Evolutionary conservation across 2,888 invertebrate species (phyloP).

Genomic region (Unio pictorum): DNA sequence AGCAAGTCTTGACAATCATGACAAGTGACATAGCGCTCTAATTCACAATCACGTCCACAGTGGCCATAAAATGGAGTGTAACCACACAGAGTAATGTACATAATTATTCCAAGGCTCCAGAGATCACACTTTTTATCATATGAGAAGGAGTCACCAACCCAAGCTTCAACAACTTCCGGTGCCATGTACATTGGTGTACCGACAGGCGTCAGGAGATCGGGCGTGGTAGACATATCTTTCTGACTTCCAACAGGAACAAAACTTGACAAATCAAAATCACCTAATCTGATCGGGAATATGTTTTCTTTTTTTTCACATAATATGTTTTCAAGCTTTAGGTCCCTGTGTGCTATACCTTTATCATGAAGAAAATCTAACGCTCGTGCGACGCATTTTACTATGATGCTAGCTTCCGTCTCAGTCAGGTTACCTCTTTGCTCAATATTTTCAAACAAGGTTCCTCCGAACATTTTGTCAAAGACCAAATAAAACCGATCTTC

Average conservation of each 20-base stretch:
- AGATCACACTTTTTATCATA: slow-evolving; percentile 93
- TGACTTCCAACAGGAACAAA: slow-evolving; percentile 78
- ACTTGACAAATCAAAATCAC: slow-evolving; percentile 98
- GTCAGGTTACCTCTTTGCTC: slow-evolving; percentile 94
- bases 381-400: slow-evolving; percentile 93
- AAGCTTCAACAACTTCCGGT: slow-evolving; percentile 87
- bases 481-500: slow-evolving; percentile 90
- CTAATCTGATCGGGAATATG: slow-evolving; percentile 92
- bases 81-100: slow-evolving; percentile 94
- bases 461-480: slow-evolving; percentile 96
- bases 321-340: slow-evolving; percentile 98
- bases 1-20: slow-evolving; percentile 85
- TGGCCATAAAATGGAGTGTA: slow-evolving; percentile 98
- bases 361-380: slow-evolving; percentile 87
- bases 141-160: slow-evolving; percentile 91
- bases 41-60: slow-evolving; percentile 94
- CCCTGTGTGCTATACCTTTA: slow-evolving; percentile 82
- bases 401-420: slow-evolving; percentile 95
- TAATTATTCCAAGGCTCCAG: slow-evolving; percentile 94
- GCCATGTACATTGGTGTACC: slow-evolving; percentile 77
- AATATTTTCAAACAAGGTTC: slow-evolving; percentile 90
- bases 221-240: slow-evolving; percentile 68
- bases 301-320: slow-evolving; percentile 89
- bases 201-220: slow-evolving; percentile 71
- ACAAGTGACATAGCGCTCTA: slow-evolving; percentile 96